These are phyloP conservation scores for Diprion similis DNA, from an alignment of 1,140 invertebrate species.

Conservation along the genomic window DNA sequence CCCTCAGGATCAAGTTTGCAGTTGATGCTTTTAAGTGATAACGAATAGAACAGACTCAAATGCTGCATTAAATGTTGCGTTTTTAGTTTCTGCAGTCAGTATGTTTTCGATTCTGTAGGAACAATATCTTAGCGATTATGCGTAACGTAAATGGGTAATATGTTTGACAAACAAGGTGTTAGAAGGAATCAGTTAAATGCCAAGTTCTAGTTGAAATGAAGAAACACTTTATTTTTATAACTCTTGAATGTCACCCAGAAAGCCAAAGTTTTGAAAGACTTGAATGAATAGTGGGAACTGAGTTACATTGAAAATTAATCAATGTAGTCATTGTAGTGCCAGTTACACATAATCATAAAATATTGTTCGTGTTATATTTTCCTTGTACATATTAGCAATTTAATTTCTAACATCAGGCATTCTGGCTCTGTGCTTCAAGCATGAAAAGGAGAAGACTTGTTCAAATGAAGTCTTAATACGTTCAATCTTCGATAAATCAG, in stretches of 20 bases:
- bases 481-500: not conserved
- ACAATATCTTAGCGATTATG: not conserved
- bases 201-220: not conserved
- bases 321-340: not conserved
- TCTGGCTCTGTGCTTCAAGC: constrained; percentile 20
- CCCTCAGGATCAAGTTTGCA: constrained; percentile 35
- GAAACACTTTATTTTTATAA: not conserved
- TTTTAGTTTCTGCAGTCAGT: not conserved
- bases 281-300: not conserved
- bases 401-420: constrained; percentile 31
- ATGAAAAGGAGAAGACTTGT: constrained; percentile 22
- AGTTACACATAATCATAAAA: constrained; percentile 39
- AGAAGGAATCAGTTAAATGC: not conserved
- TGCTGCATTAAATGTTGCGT: constrained; percentile 4
- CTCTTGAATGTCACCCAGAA: not conserved
- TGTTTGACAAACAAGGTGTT: not conserved
- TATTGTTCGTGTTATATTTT: constrained; percentile 40
- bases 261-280: not conserved
- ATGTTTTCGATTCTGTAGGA: not conserved
- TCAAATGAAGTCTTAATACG: constrained; percentile 16
- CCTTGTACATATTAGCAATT: constrained; percentile 51
- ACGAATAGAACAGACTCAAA: constrained; percentile 18
- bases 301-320: not conserved
- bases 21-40: constrained; percentile 20
- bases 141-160: not conserved